Conservation (phyloP, 2,797 vertebrate species). For the Diceros bicornis region DNA sequence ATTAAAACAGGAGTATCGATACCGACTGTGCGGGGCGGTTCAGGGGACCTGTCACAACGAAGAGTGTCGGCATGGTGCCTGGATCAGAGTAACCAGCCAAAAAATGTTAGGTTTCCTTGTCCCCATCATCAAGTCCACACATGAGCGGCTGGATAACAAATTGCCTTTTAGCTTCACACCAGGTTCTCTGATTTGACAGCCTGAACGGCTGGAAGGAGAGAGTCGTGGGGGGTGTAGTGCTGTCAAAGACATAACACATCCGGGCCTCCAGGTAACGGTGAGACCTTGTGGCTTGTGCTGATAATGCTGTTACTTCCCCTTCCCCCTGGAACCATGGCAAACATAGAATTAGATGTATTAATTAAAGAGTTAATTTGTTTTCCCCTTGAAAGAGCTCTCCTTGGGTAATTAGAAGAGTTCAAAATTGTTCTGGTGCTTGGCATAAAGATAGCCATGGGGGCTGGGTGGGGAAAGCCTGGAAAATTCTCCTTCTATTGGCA, state of each 20-base stretch:
- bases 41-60: background rate
- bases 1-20: background rate
- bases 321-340: background rate
- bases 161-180: background rate
- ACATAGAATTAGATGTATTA: background rate
- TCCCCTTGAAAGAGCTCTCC: background rate
- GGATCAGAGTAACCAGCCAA: no score
- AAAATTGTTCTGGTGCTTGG: background rate
- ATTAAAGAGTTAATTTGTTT: background rate
- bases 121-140: background rate
- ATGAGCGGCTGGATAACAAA: background rate
- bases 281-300: background rate
- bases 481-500: background rate
- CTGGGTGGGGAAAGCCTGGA: background rate
- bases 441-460: background rate
- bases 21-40: accelerated
- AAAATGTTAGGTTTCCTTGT: no score
- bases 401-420: background rate
- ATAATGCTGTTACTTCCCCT: background rate
- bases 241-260: background rate
- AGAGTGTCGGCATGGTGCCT: background rate
- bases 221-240: background rate
- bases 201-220: background rate
- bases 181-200: background rate
- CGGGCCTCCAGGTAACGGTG: background rate